phyloP scores from a whole-genome alignment of 2,797 vertebrate species.

The Labeo calbasu region DNA sequence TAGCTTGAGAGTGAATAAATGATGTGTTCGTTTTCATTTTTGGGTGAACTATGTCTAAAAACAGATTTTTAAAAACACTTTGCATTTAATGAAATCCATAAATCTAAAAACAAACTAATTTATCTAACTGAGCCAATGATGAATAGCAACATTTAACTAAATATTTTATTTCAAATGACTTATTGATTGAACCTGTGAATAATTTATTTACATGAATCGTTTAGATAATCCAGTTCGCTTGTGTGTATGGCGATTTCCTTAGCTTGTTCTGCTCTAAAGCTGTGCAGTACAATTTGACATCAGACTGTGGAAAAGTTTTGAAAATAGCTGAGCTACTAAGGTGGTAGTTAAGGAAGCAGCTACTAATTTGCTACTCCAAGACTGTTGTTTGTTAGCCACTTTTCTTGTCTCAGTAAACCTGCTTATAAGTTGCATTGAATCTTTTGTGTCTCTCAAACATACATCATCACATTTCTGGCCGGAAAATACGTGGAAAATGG shows the following conservation, averaged over 20 bases:
- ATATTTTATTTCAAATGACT: background rate
- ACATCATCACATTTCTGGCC: conserved; percentile 51
- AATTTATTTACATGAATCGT: background rate
- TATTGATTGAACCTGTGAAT: background rate
- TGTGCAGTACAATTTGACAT: background rate
- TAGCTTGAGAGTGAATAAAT: too few species aligned
- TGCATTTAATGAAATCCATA: too few species aligned
- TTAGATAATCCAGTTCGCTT: background rate
- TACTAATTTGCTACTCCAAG: background rate
- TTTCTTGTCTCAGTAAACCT: background rate
- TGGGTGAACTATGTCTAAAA: too few species aligned
- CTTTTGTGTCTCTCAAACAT: background rate
- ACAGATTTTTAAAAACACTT: too few species aligned
- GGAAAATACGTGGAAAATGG: conserved; percentile 51
- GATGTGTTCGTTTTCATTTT: too few species aligned
- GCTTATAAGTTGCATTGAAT: background rate
- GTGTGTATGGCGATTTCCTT: too few species aligned
- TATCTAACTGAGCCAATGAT: background rate
- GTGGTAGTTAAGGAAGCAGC: background rate
- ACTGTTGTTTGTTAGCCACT: background rate
- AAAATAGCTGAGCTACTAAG: background rate
- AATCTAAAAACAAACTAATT: too few species aligned
- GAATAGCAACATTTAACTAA: background rate
- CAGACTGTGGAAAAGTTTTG: background rate
- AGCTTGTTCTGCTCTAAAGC: too few species aligned